Base-by-base conservation (phyloP, 1,140 invertebrate species). In the Ptiloglossa arizonensis region DNA sequence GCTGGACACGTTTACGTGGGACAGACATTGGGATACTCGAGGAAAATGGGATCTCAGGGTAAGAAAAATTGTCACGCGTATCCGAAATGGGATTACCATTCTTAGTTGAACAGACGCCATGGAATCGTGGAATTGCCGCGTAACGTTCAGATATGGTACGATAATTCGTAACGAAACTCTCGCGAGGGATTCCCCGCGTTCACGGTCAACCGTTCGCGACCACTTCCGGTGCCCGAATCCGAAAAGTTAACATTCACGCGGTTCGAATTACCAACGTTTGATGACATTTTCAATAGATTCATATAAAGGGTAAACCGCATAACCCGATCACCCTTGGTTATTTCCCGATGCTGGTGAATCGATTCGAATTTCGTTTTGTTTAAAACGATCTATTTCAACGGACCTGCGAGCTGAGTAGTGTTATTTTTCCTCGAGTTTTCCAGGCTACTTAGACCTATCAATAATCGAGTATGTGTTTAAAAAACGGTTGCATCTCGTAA, bases 11-110 rank as follows among this genome's bases (percentile, higher is more conserved):
- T n/a, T n/a, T n/a, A n/a, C n/a, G n/a, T n/a, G n/a, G n/a, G n/a
- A n/a, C n/a, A n/a, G n/a, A n/a, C n/a, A n/a, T n/a, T n/a, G n/a
- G n/a, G n/a, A 54, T 46, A n/a, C 24, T 22, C 48, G 73, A 35
- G 8, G 8, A 69, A 75, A 69, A 76, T 76, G 73, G 66, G 60
- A 69, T 69, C 22, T 50, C 48, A 50, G 46, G 50, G 41, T 19
- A 54, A 32, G 52, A 27, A 48, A 41, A 76, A 76, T 69, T 76
- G 73, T 76, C 29, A 46, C 54, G 69, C 54, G 29, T 48, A 38
- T 50, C 66, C 48, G 73, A 32, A 48, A 69, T 50, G 44, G 41
- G 64, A 68, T 57, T 48, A 50, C 41, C 17, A 29, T n/a, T 41
- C 22, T 35, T 67, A 5, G 64, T 24, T 29, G 60, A 69, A 76